phyloP scores from a whole-genome alignment of 2,888 invertebrate genomes.

The Thyatira batis region DNA sequence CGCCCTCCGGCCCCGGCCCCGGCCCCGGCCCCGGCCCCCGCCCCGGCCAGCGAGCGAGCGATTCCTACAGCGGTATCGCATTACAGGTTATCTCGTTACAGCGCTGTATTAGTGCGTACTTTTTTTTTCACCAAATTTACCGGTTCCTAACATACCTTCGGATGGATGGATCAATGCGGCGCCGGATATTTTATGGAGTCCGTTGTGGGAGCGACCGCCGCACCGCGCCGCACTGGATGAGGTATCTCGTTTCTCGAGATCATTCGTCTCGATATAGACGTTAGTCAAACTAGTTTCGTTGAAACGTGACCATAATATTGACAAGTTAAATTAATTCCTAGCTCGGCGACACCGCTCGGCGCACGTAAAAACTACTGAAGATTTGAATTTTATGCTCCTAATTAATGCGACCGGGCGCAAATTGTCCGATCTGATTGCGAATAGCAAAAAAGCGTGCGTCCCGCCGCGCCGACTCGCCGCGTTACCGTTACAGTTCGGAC shows the following conservation, averaged over 20 bases:
- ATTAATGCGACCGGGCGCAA: conserved; percentile 65
- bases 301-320: conserved; percentile 73
- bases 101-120: conserved; percentile 56
- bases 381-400: conserved; percentile 67
- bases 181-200: conserved; percentile 69
- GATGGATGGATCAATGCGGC: conserved; percentile 38
- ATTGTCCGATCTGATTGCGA: conserved; percentile 64
- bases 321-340: conserved; percentile 69
- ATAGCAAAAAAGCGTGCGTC: conserved; percentile 62
- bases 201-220: conserved; percentile 61
- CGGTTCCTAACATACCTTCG: conserved; percentile 48
- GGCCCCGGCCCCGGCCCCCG: too few species aligned
- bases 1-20: conserved; percentile 70
- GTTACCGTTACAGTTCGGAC: conserved; percentile 61
- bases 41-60: too few species aligned
- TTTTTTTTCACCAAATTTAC: conserved; percentile 58
- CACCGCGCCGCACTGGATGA: conserved; percentile 20
- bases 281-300: conserved; percentile 69
- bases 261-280: conserved; percentile 68
- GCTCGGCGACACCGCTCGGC: conserved; percentile 45
- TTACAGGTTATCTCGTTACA: conserved; percentile 77
- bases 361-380: conserved; percentile 44
- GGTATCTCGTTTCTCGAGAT: conserved; percentile 73
- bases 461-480: conserved; percentile 50
- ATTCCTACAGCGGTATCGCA: conserved; percentile 74